A percentile compares a stretch with the other conserved stretches of the same genome.
Conservation (phyloP, 1,140 invertebrate genomes). For the Achatina immaculata region DNA sequence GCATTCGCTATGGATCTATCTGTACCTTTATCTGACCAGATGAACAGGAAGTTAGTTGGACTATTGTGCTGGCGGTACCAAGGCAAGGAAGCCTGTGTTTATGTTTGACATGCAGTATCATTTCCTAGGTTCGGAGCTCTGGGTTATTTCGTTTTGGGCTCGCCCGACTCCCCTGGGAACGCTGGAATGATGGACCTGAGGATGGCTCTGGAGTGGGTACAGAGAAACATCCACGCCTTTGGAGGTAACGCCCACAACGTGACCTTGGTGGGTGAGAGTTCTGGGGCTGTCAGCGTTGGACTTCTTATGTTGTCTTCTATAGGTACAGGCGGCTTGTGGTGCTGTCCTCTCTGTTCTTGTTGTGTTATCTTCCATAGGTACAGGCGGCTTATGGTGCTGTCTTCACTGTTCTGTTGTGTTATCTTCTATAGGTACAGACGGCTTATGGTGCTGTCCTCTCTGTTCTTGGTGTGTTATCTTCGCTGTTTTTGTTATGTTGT, state of each 20-base stretch:
- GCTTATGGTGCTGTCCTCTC: no score
- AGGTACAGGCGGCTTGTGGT: slow-evolving; percentile 55
- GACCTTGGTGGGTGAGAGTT: slow-evolving; percentile 95
- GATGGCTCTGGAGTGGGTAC: slow-evolving; percentile 83
- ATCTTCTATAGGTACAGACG: no score
- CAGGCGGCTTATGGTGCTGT: no score
- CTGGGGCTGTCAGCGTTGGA: slow-evolving; percentile 93
- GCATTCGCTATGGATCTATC: no score
- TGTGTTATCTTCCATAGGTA: no score
- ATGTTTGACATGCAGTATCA: no score
- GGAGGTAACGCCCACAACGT: slow-evolving; percentile 95
- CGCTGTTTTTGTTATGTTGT: no score
- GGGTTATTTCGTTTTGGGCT: slow-evolving; percentile 93
- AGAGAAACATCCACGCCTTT: slow-evolving; percentile 92
- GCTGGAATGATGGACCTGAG: slow-evolving; percentile 94
- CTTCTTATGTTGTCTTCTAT: slow-evolving; percentile 92
- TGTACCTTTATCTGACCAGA: no score
- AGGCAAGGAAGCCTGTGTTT: neutral
- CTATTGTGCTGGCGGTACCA: neutral
- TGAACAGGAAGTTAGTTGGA: neutral
- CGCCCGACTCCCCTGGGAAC: slow-evolving; percentile 92
- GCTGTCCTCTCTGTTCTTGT: neutral
- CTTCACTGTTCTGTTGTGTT: no score
- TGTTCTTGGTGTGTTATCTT: no score
- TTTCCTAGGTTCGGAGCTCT: slow-evolving; percentile 88